A percentile compares a stretch with the other conserved stretches of the same genome.
These are phyloP conservation scores for Girardinus metallicus DNA, from an alignment of 2,797 vertebrate species.

Conservation along the genomic window DNA sequence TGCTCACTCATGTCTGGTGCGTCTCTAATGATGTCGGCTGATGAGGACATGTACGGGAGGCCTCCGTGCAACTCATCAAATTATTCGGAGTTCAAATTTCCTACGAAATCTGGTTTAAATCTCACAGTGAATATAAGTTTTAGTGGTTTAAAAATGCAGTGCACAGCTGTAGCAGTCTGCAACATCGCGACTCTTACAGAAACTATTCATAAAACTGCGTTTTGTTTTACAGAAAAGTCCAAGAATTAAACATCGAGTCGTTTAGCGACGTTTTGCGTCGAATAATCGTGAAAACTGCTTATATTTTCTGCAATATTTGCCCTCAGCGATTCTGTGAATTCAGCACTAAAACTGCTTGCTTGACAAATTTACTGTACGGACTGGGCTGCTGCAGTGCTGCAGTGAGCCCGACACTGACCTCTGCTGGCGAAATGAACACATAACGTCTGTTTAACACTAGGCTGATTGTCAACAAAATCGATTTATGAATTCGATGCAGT, in stretches of 20 bases:
- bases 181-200: not conserved
- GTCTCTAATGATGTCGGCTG: not conserved
- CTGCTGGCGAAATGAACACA: conserved; percentile 43
- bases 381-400: conserved; percentile 79
- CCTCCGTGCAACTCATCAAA: not conserved
- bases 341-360: conserved; percentile 83
- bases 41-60: not conserved
- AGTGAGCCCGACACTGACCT: conserved; percentile 68
- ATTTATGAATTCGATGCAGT: not conserved
- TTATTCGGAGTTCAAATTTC: not conserved
- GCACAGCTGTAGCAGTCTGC: not conserved
- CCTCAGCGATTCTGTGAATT: conserved; percentile 68
- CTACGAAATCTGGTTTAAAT: not conserved
- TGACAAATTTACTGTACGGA: conserved; percentile 83
- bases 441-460: not conserved
- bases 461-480: not conserved
- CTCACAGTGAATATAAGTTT: not conserved
- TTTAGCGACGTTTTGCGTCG: conserved; percentile 25
- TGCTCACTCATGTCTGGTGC: not conserved
- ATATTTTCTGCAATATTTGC: conserved; percentile 29
- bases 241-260: not conserved
- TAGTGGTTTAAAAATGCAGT: not conserved
- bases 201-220: conserved; percentile 1
- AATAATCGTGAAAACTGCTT: conserved; percentile 42
- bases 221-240: not conserved